Percentiles rank a stretch among this genome's conserved stretches.
phyloP scores from a whole-genome alignment of 37 sponge, comb jelly and placozoan genomes.

The Halichondria panicea region DNA sequence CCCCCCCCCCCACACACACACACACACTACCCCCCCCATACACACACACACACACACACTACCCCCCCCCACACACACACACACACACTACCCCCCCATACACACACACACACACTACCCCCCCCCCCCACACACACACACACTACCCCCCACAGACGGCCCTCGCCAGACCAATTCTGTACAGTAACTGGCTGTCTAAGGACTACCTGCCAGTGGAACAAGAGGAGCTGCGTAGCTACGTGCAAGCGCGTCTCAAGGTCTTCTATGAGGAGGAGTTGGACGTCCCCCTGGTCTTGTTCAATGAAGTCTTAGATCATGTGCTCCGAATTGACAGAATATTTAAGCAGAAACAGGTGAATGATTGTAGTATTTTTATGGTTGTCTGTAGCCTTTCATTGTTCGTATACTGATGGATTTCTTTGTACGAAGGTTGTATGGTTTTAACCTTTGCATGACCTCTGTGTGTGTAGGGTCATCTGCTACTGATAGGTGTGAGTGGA shows the following conservation, averaged over 20 bases:
- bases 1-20: not conserved
- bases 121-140: not conserved
- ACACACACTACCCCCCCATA: not conserved
- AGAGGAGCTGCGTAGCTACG: constrained; percentile 93
- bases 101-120: constrained; percentile 1
- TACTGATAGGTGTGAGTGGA: constrained; percentile 97
- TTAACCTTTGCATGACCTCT: not conserved
- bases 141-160: constrained; percentile 44
- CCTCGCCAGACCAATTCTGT: constrained; percentile 90
- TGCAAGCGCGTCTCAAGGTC: constrained; percentile 93
- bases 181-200: constrained; percentile 94
- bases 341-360: constrained; percentile 89
- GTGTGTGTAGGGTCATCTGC: constrained; percentile 79
- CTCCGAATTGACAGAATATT: constrained; percentile 97
- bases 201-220: constrained; percentile 92
- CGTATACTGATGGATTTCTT: not conserved
- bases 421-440: not conserved
- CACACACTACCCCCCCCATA: not conserved
- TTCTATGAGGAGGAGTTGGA: constrained; percentile 99
- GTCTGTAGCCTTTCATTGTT: not conserved
- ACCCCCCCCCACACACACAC: not conserved
- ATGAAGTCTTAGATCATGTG: constrained; percentile 97
- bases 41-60: not conserved
- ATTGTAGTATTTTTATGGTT: not conserved
- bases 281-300: constrained; percentile 93